Evolutionary conservation across 2,888 invertebrate genomes (phyloP).

Genomic region (Campaea margaritaria): DNA sequence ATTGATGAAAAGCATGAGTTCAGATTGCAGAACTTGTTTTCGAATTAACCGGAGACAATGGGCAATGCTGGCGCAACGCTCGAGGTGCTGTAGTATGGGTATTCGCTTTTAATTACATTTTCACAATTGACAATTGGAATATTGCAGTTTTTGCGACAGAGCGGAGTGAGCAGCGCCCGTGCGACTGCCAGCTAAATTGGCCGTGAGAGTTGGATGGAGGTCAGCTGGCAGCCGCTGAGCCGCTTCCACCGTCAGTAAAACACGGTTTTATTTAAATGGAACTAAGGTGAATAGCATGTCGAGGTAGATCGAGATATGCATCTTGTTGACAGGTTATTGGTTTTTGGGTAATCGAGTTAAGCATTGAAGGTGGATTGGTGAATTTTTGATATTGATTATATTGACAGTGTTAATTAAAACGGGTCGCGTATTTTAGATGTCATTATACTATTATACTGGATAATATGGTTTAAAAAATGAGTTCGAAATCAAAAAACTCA

Average conservation of each 20-base stretch:
- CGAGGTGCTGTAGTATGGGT: constrained; percentile 2
- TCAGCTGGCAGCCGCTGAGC: constrained; percentile 50
- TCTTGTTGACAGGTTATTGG: constrained; percentile 35
- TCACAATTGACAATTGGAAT: constrained; percentile 54
- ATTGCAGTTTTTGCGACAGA: constrained; percentile 64
- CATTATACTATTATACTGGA: neutral
- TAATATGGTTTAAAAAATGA: no score
- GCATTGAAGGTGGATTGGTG: constrained; percentile 36
- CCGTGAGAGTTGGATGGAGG: constrained; percentile 71
- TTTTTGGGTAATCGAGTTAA: constrained; percentile 30
- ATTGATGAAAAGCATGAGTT: constrained; percentile 31
- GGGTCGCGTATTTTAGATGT: neutral
- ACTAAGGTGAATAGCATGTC: constrained; percentile 33
- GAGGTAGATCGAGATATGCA: constrained; percentile 31
- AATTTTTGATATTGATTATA: constrained; percentile 7
- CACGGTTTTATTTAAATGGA: constrained; percentile 15
- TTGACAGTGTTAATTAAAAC: constrained; percentile 8
- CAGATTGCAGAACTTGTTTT: constrained; percentile 21
- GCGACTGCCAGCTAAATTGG: constrained; percentile 68
- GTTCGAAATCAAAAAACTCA: no score
- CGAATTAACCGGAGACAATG: constrained; percentile 35
- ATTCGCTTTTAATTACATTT: constrained; percentile 52
- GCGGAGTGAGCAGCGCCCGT: constrained; percentile 59
- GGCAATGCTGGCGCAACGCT: constrained; percentile 24
- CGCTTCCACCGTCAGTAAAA: constrained; percentile 21